Conservation (phyloP, 2,113 vertebrate species). For the Gila orcuttii region DNA sequence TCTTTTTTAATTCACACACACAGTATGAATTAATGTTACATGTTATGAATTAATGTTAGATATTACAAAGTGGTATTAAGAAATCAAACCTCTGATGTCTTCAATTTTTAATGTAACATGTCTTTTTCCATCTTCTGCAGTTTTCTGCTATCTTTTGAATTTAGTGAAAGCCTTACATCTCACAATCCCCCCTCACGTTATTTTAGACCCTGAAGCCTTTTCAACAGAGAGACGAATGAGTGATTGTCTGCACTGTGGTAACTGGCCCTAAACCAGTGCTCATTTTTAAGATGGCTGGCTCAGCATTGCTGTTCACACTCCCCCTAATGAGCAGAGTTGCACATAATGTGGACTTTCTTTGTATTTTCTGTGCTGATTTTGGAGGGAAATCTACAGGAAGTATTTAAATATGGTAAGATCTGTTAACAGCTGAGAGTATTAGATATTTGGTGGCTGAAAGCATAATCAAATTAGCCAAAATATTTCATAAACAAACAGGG, state of each 20-base stretch:
- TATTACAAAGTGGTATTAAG: neutral
- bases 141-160: slow-evolving; percentile 5
- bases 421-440: slow-evolving; percentile 1
- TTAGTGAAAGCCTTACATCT: neutral
- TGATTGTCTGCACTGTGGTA: slow-evolving; percentile 16
- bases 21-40: neutral
- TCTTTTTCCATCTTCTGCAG: neutral
- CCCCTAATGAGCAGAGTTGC: slow-evolving; percentile 1
- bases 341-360: neutral
- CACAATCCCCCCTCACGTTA: neutral
- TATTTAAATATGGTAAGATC: neutral
- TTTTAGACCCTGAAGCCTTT: slow-evolving; percentile 2
- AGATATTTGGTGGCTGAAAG: neutral
- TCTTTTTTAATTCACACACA: neutral
- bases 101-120: slow-evolving; percentile 12
- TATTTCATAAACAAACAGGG: neutral
- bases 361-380: neutral
- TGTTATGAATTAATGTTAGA: neutral
- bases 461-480: slow-evolving; percentile 2
- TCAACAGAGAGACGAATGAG: neutral
- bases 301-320: slow-evolving; percentile 18
- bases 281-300: slow-evolving; percentile 16
- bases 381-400: neutral
- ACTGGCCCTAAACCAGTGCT: slow-evolving; percentile 18
- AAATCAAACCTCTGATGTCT: neutral